These are phyloP conservation scores for Lepus oiostolus DNA, from an alignment of 2,797 vertebrate genomes.

Conservation along the genomic window DNA sequence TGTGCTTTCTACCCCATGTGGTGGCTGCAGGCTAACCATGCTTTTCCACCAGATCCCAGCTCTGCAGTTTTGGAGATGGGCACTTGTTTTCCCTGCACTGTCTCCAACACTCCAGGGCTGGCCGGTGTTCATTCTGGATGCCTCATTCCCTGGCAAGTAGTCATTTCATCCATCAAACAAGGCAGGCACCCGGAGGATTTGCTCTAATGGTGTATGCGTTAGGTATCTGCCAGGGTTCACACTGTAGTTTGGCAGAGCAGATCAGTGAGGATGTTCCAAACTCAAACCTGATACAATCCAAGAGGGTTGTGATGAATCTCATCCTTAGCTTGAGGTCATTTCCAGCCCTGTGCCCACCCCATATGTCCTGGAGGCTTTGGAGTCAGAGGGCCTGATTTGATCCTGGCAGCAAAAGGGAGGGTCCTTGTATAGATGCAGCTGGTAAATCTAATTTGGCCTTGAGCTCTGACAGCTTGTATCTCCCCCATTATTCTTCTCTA, in stretches of 20 bases:
- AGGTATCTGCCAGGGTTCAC: conserved; percentile 31
- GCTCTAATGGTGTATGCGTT: not conserved
- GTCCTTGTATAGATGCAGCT: conserved; percentile 59
- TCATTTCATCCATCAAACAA: conserved; percentile 62
- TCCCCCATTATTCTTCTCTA: conserved; percentile 64
- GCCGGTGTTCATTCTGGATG: conserved; percentile 38
- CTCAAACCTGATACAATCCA: not conserved
- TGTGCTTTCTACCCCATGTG: not conserved
- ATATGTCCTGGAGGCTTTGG: conserved; percentile 35
- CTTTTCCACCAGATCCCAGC: not conserved
- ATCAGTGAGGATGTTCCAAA: conserved; percentile 1
- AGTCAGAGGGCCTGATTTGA: conserved; percentile 64
- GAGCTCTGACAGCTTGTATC: conserved; percentile 37
- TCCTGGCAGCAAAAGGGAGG: not conserved
- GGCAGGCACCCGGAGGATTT: not conserved
- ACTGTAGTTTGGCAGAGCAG: not conserved
- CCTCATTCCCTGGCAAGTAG: conserved; percentile 26
- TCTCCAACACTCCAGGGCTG: conserved; percentile 20
- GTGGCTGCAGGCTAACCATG: not conserved
- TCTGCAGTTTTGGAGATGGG: not conserved
- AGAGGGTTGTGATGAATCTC: conserved; percentile 43
- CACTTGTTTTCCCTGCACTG: conserved; percentile 27
- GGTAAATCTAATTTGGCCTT: conserved; percentile 51
- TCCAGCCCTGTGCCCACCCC: not conserved
- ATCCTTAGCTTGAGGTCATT: not conserved